Evolutionary conservation across 2,113 vertebrate species (phyloP).

Genomic region (Suricata suricatta): DNA sequence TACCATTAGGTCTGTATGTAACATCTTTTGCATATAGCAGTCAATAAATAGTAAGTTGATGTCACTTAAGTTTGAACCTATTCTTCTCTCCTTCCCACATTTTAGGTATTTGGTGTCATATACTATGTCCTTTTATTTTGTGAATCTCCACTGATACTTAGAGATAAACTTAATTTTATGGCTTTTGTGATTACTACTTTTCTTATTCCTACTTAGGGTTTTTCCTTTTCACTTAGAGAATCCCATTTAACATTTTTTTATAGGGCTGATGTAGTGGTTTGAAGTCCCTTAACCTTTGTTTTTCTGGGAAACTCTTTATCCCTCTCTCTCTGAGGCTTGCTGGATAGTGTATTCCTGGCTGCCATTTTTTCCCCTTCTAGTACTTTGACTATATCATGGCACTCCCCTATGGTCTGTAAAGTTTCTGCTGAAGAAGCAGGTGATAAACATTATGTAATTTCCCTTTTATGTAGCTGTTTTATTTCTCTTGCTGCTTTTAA

Average conservation of each 20-base stretch:
- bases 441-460: not conserved
- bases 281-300: not conserved
- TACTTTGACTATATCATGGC: not conserved
- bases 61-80: not conserved
- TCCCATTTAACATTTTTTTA: no score
- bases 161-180: not conserved
- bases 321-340: not conserved
- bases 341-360: not conserved
- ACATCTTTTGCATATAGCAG: not conserved
- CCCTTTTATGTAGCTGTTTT: not conserved
- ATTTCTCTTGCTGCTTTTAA: not conserved
- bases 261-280: no score
- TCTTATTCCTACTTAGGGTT: no score
- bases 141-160: not conserved
- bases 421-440: not conserved
- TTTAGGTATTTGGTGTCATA: not conserved
- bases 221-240: no score
- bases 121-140: not conserved
- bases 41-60: not conserved
- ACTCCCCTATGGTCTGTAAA: not conserved
- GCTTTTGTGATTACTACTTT: not conserved
- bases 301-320: not conserved
- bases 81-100: not conserved
- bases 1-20: not conserved
- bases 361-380: not conserved